Base-by-base conservation (phyloP, 2,113 vertebrate genomes). In the Apodemus speciosus region DNA sequence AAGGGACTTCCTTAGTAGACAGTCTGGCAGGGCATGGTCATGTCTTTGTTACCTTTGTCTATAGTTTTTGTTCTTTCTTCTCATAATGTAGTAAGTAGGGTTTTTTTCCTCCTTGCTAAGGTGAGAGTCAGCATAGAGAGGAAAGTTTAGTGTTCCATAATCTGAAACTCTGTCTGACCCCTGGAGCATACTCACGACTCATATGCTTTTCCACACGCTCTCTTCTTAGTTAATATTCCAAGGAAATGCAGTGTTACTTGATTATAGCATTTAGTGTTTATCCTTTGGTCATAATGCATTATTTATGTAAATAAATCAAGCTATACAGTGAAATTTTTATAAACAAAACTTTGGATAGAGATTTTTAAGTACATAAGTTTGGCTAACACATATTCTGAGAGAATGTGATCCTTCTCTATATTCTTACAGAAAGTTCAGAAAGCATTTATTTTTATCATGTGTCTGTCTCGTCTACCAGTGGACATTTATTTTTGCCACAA, bases 261-360 rank as follows among this genome's bases (percentile, higher is more conserved):
- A 40, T 77, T 72, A 32, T 83, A 49, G 64, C 35, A 58, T 10
- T 84, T 40, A 40, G 25, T 92, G 60, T 86, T 56, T 93, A 89
- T 51, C 38, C 62, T 4, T 53, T 93, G 46, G 25, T 23, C 35
- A 76, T 53, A 25, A 64, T 75, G 77, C 3, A 11, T 68, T 93
- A 40, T 21, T 72, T 91, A 60, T 27, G 81, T 80, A 80, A 90
- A 53, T 64, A 92, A 93, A 69, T 69, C 38, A 40, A 81, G 18
- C 56, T 92, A 87, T 80, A 32, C 46, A 72, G 40, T 92, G 32
- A 88, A 83, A 38, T 72, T 75, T 72, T 93, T 76, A 27, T 75
- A 91, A 96, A 71, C 14, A 68, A 64, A 89, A 71, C 20, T 79
- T 93, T 90, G 58, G 23, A 56, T 81, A 2, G 46, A 81, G 7